phyloP scores from a whole-genome alignment of 2,797 vertebrate species.

The Mus spretus region DNA sequence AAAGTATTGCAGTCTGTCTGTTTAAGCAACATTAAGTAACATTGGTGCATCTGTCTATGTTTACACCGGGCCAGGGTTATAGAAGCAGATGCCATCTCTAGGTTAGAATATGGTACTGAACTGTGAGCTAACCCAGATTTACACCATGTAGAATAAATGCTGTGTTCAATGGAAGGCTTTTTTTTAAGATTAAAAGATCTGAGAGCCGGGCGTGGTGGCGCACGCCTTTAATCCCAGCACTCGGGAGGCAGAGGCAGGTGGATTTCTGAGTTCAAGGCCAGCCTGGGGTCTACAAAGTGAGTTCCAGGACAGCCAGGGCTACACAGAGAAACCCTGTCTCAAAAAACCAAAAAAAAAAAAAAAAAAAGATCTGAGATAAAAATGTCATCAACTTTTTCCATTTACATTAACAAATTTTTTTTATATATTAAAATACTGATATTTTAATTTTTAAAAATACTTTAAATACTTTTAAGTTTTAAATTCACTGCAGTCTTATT shows the following conservation, averaged over 20 bases:
- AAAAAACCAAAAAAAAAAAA: too few relatives aligned
- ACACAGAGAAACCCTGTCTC: too few relatives aligned
- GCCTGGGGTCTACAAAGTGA: too few relatives aligned
- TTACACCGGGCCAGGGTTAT: too few relatives aligned
- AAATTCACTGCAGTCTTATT: constrained; percentile 34
- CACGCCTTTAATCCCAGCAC: too few relatives aligned
- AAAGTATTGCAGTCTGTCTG: background rate
- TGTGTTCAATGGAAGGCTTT: background rate
- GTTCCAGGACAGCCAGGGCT: too few relatives aligned
- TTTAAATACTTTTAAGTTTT: constrained; percentile 35
- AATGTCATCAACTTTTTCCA: constrained; percentile 1
- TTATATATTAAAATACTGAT: background rate
- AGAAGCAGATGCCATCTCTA: background rate
- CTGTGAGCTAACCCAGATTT: background rate
- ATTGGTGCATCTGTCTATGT: background rate
- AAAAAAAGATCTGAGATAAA: constrained; percentile 27
- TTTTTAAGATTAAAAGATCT: constrained; percentile 31
- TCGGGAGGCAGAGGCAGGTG: too few relatives aligned
- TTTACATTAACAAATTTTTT: constrained; percentile 42
- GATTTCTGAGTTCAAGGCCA: too few relatives aligned
- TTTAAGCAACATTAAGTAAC: background rate
- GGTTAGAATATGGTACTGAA: background rate
- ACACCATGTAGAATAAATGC: background rate
- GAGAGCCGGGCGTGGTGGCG: background rate
- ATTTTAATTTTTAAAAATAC: constrained; percentile 14